A percentile compares a stretch with the other conserved stretches of the same genome.
Conservation (phyloP, 2,888 invertebrate genomes). For the Nephrotoma flavescens region DNA sequence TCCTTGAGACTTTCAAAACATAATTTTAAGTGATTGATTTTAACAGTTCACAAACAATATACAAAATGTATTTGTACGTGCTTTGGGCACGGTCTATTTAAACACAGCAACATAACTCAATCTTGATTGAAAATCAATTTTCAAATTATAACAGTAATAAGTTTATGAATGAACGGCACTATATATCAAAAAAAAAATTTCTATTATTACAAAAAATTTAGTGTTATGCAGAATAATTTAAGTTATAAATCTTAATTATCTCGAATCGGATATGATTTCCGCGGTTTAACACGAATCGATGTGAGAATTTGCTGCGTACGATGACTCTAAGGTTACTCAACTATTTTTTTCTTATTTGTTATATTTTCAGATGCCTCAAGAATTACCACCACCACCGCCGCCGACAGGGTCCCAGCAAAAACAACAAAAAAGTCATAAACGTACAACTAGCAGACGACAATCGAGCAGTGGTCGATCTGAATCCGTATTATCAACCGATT, state of each 20-base stretch:
- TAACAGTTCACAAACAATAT: neutral
- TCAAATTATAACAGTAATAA: neutral
- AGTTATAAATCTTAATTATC: neutral
- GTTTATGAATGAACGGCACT: neutral
- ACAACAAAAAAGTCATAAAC: neutral
- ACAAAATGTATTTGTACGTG: neutral
- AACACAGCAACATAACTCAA: neutral
- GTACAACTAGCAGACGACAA: neutral
- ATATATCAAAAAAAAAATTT: neutral
- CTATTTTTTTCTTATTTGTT: neutral
- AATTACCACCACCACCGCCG: neutral
- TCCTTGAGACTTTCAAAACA: neutral
- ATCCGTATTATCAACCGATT: conserved; percentile 72
- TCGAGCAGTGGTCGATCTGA: conserved; percentile 35
- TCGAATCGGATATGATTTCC: neutral
- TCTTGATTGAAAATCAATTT: neutral
- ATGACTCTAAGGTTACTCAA: neutral
- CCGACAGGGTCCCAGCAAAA: neutral
- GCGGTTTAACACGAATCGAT: neutral
- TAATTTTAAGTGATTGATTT: neutral
- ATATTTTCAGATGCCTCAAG: neutral
- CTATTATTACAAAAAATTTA: neutral
- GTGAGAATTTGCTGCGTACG: neutral
- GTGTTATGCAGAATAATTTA: neutral
- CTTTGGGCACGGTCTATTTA: neutral